Evolutionary conservation across 2,888 invertebrate genomes (phyloP).

Genomic region (Nephrotoma guestfalica): DNA sequence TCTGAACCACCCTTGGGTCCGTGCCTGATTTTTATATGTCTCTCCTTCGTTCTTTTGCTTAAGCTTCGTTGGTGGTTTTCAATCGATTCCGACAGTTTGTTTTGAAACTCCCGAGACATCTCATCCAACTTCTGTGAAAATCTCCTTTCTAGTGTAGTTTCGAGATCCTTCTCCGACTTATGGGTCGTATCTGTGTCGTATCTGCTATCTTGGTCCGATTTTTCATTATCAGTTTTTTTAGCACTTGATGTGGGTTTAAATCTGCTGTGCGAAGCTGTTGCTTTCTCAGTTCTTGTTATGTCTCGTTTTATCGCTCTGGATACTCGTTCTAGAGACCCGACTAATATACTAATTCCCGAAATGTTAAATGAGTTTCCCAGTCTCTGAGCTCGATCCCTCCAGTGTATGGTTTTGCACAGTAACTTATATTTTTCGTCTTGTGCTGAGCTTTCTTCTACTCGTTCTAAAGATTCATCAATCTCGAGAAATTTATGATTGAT

Average conservation of each 20-base stretch:
- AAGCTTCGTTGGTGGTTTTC: not conserved
- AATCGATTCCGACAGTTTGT: not conserved
- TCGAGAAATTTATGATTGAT: not conserved
- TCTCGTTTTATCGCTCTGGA: not conserved
- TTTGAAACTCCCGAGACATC: not conserved
- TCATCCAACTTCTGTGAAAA: not conserved
- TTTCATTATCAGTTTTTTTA: not conserved
- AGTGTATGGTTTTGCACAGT: not conserved
- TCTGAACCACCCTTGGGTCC: not conserved
- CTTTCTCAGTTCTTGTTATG: not conserved
- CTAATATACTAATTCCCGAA: not conserved
- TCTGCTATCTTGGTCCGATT: not conserved
- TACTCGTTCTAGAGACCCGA: not conserved
- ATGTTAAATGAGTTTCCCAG: not conserved
- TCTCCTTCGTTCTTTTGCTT: not conserved
- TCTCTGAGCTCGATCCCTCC: not conserved
- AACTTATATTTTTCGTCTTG: not conserved
- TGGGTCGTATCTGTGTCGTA: not conserved
- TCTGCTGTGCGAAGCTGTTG: not conserved
- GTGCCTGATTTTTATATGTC: not conserved
- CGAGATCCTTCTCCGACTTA: not conserved
- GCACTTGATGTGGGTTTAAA: not conserved
- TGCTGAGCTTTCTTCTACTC: not conserved
- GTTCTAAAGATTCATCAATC: not conserved
- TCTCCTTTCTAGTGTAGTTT: not conserved